Percentiles rank a stretch among this genome's conserved stretches.
Conservation (phyloP, 2,888 invertebrate genomes). For the Ectobius pallidus region DNA sequence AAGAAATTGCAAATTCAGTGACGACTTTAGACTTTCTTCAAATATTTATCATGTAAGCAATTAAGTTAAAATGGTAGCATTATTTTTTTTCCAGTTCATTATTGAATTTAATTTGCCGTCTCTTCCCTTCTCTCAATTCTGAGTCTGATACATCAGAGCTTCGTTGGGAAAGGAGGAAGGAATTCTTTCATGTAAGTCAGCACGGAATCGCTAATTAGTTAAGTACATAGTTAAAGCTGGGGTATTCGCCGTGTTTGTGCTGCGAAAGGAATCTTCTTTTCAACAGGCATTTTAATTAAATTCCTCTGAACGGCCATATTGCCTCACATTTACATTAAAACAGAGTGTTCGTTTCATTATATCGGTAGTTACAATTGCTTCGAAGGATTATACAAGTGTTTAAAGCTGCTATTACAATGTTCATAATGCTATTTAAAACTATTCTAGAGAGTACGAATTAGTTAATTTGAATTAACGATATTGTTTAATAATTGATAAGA, state of each 20-base stretch:
- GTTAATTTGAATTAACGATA: too few relatives aligned
- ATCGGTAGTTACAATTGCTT: not conserved
- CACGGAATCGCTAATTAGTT: constrained; percentile 19
- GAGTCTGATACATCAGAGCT: not conserved
- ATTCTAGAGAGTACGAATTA: too few relatives aligned
- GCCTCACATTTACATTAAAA: constrained; percentile 13
- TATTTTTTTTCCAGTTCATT: not conserved
- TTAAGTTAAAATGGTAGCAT: not conserved
- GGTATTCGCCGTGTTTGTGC: too few relatives aligned
- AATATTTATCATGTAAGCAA: too few relatives aligned
- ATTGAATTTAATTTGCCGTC: not conserved
- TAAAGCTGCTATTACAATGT: too few relatives aligned
- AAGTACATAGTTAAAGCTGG: constrained; percentile 16
- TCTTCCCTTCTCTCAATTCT: not conserved
- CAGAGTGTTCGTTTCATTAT: constrained; percentile 12
- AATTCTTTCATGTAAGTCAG: constrained; percentile 23
- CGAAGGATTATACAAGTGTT: too few relatives aligned
- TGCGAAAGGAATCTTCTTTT: constrained; percentile 25
- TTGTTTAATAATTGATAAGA: too few relatives aligned
- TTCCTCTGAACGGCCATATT: constrained; percentile 17
- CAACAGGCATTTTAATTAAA: constrained; percentile 31
- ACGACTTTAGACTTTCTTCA: too few relatives aligned
- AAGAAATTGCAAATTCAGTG: too few relatives aligned
- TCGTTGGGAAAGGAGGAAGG: not conserved
- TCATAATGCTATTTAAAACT: too few relatives aligned